Evolutionary conservation across 1,140 invertebrate genomes (phyloP).

Genomic region (Chironomus tepperi): DNA sequence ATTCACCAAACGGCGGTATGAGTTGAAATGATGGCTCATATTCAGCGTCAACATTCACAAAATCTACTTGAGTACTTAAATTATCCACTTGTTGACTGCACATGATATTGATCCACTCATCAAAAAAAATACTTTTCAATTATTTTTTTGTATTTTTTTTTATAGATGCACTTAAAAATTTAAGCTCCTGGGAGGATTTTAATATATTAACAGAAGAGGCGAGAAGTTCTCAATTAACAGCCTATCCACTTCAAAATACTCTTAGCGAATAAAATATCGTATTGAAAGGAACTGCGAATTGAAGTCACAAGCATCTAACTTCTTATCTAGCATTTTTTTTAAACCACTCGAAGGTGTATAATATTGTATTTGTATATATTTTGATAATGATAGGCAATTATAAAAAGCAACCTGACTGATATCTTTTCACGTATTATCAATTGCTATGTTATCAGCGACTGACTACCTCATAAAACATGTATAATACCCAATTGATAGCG

Average conservation of each 20-base stretch:
- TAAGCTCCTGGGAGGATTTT: not conserved
- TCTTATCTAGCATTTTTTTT: not conserved
- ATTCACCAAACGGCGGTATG: not conserved
- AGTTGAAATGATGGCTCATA: slow-evolving; percentile 10
- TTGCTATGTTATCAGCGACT: not conserved
- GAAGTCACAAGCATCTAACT: slow-evolving; percentile 6
- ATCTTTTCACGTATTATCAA: not conserved
- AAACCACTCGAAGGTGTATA: not conserved
- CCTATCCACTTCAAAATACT: slow-evolving; percentile 2
- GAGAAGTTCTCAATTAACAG: not conserved
- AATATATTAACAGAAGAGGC: not conserved
- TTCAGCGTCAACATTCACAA: not conserved
- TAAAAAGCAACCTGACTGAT: slow-evolving; percentile 12
- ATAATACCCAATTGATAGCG: not conserved
- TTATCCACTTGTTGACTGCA: slow-evolving; percentile 17
- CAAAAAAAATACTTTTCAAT: not conserved
- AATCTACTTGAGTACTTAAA: slow-evolving; percentile 9
- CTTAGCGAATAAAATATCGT: slow-evolving; percentile 6
- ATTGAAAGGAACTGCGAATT: not conserved
- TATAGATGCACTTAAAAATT: not conserved
- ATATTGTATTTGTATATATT: not conserved
- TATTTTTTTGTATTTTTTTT: not conserved
- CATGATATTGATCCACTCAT: not conserved
- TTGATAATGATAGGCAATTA: slow-evolving; percentile 8
- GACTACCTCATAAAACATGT: slow-evolving; percentile 12